Conservation (phyloP, 2,797 vertebrate genomes). For the Cossypha dichroa region DNA sequence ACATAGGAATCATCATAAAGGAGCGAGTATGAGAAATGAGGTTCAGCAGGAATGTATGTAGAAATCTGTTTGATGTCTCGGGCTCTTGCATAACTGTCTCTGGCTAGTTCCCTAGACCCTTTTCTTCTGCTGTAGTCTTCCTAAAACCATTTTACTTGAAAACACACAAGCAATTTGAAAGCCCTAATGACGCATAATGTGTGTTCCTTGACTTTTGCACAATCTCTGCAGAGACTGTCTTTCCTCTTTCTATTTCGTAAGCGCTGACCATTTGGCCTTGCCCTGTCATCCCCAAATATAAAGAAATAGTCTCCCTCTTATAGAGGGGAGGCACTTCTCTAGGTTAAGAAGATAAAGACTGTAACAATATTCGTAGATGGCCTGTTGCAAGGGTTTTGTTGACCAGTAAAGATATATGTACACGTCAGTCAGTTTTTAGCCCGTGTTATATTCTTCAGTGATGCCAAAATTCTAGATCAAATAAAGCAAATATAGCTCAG, state of each 20-base stretch:
- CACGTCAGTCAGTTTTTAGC: not conserved
- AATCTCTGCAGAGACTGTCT: slow-evolving; percentile 18
- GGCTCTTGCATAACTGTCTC: slow-evolving; percentile 18
- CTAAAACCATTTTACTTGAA: slow-evolving; percentile 8
- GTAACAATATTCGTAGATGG: not conserved
- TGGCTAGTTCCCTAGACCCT: slow-evolving; percentile 5
- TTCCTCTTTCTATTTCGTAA: slow-evolving; percentile 64
- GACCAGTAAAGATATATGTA: not conserved
- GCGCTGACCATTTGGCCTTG: slow-evolving; percentile 28
- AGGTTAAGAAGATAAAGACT: not conserved
- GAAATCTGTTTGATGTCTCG: slow-evolving; percentile 8
- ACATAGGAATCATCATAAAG: not conserved
- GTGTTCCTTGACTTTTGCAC: slow-evolving; percentile 38
- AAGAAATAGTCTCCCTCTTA: slow-evolving; percentile 28
- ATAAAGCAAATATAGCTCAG: not conserved
- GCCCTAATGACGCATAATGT: not conserved
- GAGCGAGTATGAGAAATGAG: not conserved
- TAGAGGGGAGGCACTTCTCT: not conserved
- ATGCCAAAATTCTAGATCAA: not conserved
- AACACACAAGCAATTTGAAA: not conserved
- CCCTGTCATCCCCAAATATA: slow-evolving; percentile 10
- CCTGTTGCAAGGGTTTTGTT: not conserved
- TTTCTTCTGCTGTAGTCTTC: not conserved
- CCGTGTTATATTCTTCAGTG: not conserved
- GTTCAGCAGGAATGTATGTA: not conserved